phyloP scores from a whole-genome alignment of 2,888 invertebrate species.

The Ditula angustiorana region DNA sequence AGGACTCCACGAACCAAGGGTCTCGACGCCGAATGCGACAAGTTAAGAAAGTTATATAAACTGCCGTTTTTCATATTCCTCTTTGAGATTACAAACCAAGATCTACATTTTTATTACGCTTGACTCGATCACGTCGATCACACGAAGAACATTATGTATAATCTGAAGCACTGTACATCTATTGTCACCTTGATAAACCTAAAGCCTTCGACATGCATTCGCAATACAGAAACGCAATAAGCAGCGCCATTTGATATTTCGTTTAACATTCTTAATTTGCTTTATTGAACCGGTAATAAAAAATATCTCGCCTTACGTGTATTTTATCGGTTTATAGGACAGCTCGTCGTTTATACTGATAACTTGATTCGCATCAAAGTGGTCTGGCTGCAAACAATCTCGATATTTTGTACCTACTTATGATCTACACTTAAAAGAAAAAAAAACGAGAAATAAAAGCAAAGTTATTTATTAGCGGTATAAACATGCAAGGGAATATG shows the following conservation, averaged over 20 bases:
- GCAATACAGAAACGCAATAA: slow-evolving; percentile 10
- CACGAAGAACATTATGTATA: neutral
- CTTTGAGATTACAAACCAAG: no score
- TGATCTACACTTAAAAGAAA: neutral
- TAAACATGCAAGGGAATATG: slow-evolving; percentile 15
- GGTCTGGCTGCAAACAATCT: slow-evolving; percentile 16
- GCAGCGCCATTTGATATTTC: slow-evolving; percentile 23
- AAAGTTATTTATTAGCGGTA: slow-evolving; percentile 19
- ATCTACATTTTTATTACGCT: no score
- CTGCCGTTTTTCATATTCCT: no score
- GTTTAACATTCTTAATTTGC: slow-evolving; percentile 35
- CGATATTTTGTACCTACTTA: slow-evolving; percentile 20
- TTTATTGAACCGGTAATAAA: slow-evolving; percentile 36
- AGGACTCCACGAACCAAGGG: no score
- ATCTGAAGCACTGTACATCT: no score
- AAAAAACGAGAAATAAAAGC: slow-evolving; percentile 2
- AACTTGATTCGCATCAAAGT: slow-evolving; percentile 36
- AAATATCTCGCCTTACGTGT: slow-evolving; percentile 34
- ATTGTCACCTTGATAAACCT: neutral
- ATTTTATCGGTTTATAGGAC: slow-evolving; percentile 39
- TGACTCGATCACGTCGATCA: neutral
- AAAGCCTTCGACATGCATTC: neutral
- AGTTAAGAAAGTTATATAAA: no score
- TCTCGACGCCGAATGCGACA: no score
- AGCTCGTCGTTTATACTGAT: slow-evolving; percentile 36